Percentiles rank a stretch among this genome's conserved stretches.
These are phyloP conservation scores for Heliconius hermathena DNA, from an alignment of 1,140 invertebrate genomes.

Conservation along the genomic window DNA sequence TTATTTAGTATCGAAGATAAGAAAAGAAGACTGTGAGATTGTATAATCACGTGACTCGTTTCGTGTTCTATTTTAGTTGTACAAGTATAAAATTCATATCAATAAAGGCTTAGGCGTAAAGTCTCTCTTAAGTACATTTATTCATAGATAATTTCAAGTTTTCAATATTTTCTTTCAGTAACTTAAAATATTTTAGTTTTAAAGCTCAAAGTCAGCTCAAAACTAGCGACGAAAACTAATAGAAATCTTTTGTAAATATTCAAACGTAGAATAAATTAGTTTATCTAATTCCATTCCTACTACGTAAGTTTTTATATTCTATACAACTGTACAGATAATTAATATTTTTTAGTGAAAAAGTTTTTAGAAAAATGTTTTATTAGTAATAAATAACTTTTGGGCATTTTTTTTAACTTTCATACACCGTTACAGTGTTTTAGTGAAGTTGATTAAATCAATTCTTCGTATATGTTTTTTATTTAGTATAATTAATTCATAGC, in stretches of 20 bases:
- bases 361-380: slow-evolving; percentile 44
- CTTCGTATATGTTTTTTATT: neutral
- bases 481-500: slow-evolving; percentile 1
- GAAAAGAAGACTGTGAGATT: neutral
- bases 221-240: slow-evolving; percentile 55
- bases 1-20: neutral
- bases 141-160: slow-evolving; percentile 24
- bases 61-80: neutral
- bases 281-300: slow-evolving; percentile 72
- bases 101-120: slow-evolving; percentile 29
- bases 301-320: slow-evolving; percentile 62
- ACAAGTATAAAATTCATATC: slow-evolving; percentile 36
- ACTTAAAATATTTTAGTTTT: slow-evolving; percentile 59
- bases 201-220: slow-evolving; percentile 79
- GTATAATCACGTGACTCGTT: neutral
- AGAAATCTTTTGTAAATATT: slow-evolving; percentile 66
- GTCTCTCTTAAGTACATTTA: slow-evolving; percentile 46
- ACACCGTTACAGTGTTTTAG: slow-evolving; percentile 21
- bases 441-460: slow-evolving; percentile 40
- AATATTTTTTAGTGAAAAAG: slow-evolving; percentile 48
- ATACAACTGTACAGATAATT: slow-evolving; percentile 60
- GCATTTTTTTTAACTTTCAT: slow-evolving; percentile 19
- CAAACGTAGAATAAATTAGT: slow-evolving; percentile 43
- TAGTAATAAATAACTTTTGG: slow-evolving; percentile 20
- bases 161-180: slow-evolving; percentile 10